Evolutionary conservation across 2,888 invertebrate genomes (phyloP), one percentile per base, ranked within the genome.

Genomic region (Therioaphis trifolii): DNA sequence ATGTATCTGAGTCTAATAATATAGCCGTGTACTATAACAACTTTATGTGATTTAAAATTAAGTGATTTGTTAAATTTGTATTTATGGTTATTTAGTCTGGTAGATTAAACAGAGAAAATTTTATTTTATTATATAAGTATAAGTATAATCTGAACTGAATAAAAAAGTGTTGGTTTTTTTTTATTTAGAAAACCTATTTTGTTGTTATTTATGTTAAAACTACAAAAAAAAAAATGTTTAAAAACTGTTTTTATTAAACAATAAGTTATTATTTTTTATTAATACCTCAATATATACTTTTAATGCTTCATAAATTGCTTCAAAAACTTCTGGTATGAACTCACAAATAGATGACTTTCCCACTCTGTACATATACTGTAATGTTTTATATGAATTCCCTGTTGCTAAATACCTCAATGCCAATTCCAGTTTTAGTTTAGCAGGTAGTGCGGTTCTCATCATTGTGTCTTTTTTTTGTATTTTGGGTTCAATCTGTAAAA

Each of bases 301-400:
- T 15, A 52, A 15, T 52, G 52, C 52, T 52, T 52, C 52, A 52
- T 15, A 14, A 52, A 52, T 52, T 52, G 52, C 52, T 52, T 52
- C 11, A 18, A 52, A 52, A 52, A 52, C 52, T 52, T 52, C 52
- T 52, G 52, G 52, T 52, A 52, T 52, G 52, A 52, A 52, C 52
- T 52, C 52, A 52, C 52, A 52, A 52, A 52, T 52, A 52, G 52
- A 52, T 52, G 52, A 52, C 18, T 18, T 52, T 52, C 52, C 52
- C 12, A 52, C 52, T 52, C 52, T 52, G 52, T 52, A 52, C 52
- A 15, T 52, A 52, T 52, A 52, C 52, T n/a, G 52, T 18, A 52
- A 52, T 52, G 52, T 52, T 52, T 52, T 52, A 18, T 52, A 52
- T 18, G 52, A 52, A 52, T 52, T 15, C 14, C 52, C 52, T 18